Conservation (phyloP, 1,140 invertebrate genomes). For the Teleopsis dalmanni region DNA sequence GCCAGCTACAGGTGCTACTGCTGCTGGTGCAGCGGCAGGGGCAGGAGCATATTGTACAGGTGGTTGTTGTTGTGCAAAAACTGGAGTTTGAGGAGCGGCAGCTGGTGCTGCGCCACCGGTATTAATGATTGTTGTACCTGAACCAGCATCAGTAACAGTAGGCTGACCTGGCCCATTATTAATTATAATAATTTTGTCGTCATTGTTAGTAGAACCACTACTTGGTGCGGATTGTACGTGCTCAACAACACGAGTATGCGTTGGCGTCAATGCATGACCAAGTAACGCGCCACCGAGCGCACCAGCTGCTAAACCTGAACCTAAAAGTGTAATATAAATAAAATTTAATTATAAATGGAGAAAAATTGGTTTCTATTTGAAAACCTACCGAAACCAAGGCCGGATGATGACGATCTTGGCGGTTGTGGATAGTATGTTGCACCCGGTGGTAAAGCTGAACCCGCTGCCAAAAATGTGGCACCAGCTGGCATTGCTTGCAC, state of each 20-base stretch:
- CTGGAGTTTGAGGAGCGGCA: slow-evolving; percentile 41
- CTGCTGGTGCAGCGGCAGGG: slow-evolving; percentile 24
- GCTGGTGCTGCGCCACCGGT: slow-evolving; percentile 20
- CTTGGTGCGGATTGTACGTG: slow-evolving; percentile 10
- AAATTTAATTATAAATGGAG: not conserved
- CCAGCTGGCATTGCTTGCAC: slow-evolving; percentile 11
- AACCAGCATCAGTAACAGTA: slow-evolving; percentile 26
- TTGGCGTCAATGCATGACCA: slow-evolving; percentile 33
- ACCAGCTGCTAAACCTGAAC: slow-evolving; percentile 35
- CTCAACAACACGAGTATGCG: slow-evolving; percentile 28
- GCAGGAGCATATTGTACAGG: slow-evolving; percentile 34
- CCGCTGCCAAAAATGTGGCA: slow-evolving; percentile 19
- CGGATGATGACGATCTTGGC: slow-evolving; percentile 26
- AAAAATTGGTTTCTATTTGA: not conserved
- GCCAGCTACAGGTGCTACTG: slow-evolving; percentile 26
- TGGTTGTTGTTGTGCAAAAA: slow-evolving; percentile 20
- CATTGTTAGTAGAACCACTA: slow-evolving; percentile 13
- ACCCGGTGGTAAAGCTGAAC: slow-evolving; percentile 28
- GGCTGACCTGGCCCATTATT: slow-evolving; percentile 38
- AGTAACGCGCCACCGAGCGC: slow-evolving; percentile 34
- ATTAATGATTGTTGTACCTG: slow-evolving; percentile 34
- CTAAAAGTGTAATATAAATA: slow-evolving; percentile 12
- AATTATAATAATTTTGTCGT: slow-evolving; percentile 40
- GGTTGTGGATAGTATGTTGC: slow-evolving; percentile 36
- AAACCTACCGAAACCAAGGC: slow-evolving; percentile 32